Evolutionary conservation across 2,797 vertebrate genomes (phyloP).

Genomic region (Parauchenoglanis ngamensis): DNA sequence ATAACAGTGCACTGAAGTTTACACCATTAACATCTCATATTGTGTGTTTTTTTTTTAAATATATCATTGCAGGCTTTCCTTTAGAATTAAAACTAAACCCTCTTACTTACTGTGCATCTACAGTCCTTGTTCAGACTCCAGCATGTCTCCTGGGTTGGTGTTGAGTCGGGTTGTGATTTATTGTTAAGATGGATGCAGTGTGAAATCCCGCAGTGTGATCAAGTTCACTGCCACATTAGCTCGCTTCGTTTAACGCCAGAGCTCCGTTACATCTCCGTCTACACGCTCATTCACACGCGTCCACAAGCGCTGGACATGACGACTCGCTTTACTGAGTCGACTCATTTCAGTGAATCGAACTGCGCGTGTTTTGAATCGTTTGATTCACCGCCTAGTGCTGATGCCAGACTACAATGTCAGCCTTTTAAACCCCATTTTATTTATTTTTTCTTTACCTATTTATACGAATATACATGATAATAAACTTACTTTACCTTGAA

Average conservation of each 20-base stretch:
- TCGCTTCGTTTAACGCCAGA: not conserved
- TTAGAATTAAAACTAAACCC: not conserved
- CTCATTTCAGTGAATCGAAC: not conserved
- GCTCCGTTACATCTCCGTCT: conserved; percentile 27
- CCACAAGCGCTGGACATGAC: not conserved
- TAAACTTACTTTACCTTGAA: not conserved
- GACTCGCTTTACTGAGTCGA: conserved; percentile 13
- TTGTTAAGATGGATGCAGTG: not conserved
- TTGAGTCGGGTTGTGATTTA: not conserved
- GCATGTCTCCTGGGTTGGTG: not conserved
- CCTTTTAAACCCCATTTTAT: not conserved
- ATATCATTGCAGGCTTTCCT: not conserved
- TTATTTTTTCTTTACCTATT: no score
- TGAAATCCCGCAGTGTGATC: conserved; percentile 3
- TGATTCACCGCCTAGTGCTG: not conserved
- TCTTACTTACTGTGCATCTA: not conserved
- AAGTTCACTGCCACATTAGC: not conserved
- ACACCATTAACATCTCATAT: not conserved
- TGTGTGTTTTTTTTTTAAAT: not conserved
- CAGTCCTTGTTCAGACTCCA: not conserved
- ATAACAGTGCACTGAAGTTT: not conserved
- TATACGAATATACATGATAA: not conserved
- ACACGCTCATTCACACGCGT: conserved; percentile 11
- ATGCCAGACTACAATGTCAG: not conserved
- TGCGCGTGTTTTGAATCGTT: not conserved